Evolutionary conservation across 1,140 invertebrate species (phyloP), one percentile per base, ranked within the genome.

Genomic region (Teleopsis dalmanni): DNA sequence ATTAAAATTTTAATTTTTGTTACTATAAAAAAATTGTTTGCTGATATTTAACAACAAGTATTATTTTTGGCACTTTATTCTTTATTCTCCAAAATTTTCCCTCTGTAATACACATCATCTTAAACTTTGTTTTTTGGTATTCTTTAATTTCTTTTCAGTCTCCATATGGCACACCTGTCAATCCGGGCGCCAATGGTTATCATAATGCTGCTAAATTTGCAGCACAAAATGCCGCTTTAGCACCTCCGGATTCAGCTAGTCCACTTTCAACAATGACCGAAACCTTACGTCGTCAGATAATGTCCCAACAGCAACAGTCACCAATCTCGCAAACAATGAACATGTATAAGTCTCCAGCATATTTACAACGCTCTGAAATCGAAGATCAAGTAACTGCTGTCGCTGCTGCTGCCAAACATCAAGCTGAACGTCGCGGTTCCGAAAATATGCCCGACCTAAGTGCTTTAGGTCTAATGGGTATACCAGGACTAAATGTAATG

Each of bases 301-400:
- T 67, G 10, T 67, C 64, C 4, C 63, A 66, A 37, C 63, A 65
- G 46, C 60, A 63, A 31, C 60, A 66, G 43, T 64, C 64, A 40
- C 64, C 64, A 6, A 54, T 64, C 27, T 45, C 49, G 2, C 64
- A 62, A 50, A 60, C 64, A 9, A 63, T 67, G 63, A 67, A 66
- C 44, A 67, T 67, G 61, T 67, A 67, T 54, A 67, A 67, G 45
- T 65, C 64, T 0, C 65, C 65, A 22, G 64, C 65, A 0, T 67
- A 67, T 47, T 45, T 67, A 50, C 65, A 68, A 14, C 52, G 65
- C 6, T 68, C 65, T 22, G 65, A 68, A 49, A 68, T 68, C 22
- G 65, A 68, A 43, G 64, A 68, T 51, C 65, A 65, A 35, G 57
- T 68, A 8, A 62, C 64, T 7, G 62, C 58, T 4, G 60, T 54